Conservation (phyloP, 2,113 vertebrate species). For the Australoheros scitulus region DNA sequence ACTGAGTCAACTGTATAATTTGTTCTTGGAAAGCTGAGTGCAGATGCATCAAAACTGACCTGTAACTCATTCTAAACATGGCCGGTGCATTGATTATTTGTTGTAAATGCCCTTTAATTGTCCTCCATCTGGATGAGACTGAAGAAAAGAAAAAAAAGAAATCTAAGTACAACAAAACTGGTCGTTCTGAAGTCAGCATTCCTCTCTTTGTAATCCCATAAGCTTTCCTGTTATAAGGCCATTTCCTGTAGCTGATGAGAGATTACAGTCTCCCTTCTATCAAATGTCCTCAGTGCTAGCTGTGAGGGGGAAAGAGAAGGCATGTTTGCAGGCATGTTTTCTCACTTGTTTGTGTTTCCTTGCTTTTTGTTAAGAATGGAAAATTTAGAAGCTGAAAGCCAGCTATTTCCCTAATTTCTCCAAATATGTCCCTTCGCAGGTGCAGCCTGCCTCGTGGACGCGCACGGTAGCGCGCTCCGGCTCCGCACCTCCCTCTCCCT, state of each 20-base stretch:
- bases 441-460: conserved; percentile 28
- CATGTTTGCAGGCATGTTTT: background rate
- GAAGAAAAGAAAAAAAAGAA: background rate
- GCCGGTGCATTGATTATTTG: background rate
- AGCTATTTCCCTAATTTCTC: background rate
- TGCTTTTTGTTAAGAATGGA: background rate
- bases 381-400: background rate
- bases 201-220: background rate
- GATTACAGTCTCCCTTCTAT: background rate
- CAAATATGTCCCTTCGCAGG: conserved; percentile 27
- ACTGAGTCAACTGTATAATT: no score
- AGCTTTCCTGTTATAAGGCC: background rate
- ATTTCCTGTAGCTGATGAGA: background rate
- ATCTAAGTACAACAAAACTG: background rate
- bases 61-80: background rate
- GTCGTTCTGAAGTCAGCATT: background rate
- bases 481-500: conserved; percentile 48
- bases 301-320: background rate
- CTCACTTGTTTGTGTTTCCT: background rate
- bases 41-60: background rate
- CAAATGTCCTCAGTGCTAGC: background rate
- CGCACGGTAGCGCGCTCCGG: conserved; percentile 34
- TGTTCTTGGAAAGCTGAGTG: no score
- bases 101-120: background rate
- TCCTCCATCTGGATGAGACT: background rate